Evolutionary conservation across 2,888 invertebrate species (phyloP).

Genomic region (Meliscaeva auricollis): DNA sequence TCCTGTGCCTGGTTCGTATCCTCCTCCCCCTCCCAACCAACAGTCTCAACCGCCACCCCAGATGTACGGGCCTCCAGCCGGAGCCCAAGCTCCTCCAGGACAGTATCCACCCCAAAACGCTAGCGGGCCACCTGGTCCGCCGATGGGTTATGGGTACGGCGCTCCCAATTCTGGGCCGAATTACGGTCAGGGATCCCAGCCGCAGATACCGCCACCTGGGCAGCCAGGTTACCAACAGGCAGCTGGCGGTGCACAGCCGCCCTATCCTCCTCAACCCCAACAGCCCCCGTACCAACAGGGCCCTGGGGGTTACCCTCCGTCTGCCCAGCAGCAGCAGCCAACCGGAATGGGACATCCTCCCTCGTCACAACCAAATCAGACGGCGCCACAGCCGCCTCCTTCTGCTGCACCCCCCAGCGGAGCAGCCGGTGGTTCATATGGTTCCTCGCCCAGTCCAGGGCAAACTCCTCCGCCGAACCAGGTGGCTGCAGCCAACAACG

Average conservation of each 20-base stretch:
- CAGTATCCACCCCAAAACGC: constrained; percentile 83
- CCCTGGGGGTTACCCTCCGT: constrained; percentile 81
- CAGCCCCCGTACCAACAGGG: constrained; percentile 84
- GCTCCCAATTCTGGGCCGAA: constrained; percentile 76
- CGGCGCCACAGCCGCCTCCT: constrained; percentile 76
- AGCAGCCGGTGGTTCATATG: constrained; percentile 83
- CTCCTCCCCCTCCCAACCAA: constrained; percentile 83
- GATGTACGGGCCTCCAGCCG: constrained; percentile 81
- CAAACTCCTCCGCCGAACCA: constrained; percentile 81
- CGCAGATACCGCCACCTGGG: constrained; percentile 81
- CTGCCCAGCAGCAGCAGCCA: constrained; percentile 81
- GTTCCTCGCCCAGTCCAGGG: constrained; percentile 85
- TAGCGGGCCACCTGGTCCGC: constrained; percentile 84
- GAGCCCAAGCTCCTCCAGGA: constrained; percentile 82
- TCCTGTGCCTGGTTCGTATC: constrained; percentile 84
- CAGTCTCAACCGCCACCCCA: constrained; percentile 79
- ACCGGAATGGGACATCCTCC: constrained; percentile 78
- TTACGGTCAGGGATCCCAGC: constrained; percentile 77
- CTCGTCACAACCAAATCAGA: constrained; percentile 74
- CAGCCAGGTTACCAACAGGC: constrained; percentile 83
- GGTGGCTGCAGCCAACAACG: constrained; percentile 76
- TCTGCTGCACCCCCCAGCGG: constrained; percentile 77
- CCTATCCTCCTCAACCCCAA: constrained; percentile 83
- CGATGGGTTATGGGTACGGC: constrained; percentile 84
- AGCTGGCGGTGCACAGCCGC: constrained; percentile 81